Evolutionary conservation across 1,140 invertebrate genomes (phyloP).

Genomic region (Macrocentrus cingulum): DNA sequence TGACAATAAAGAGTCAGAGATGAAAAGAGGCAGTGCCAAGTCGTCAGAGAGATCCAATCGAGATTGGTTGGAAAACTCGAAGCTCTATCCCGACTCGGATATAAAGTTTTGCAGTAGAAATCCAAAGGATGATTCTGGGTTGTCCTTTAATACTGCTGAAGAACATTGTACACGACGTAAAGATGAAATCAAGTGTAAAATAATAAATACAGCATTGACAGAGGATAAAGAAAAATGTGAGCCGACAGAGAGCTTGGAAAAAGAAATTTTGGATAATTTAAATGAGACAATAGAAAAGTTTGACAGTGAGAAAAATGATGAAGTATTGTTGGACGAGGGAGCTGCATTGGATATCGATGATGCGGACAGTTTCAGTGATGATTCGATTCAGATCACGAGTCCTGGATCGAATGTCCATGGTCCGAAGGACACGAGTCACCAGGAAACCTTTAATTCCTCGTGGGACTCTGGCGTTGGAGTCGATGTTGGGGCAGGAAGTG

Average conservation of each 20-base stretch:
- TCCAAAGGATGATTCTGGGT: slow-evolving; percentile 2
- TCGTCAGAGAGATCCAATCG: background rate
- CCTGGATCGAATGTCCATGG: slow-evolving; percentile 30
- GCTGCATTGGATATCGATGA: slow-evolving; percentile 14
- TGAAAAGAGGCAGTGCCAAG: background rate
- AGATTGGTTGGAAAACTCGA: slow-evolving; percentile 11
- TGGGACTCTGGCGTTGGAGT: slow-evolving; percentile 54
- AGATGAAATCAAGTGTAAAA: background rate
- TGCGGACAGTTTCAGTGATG: slow-evolving; percentile 45
- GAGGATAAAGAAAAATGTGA: slow-evolving; percentile 2
- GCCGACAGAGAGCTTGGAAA: slow-evolving; percentile 34
- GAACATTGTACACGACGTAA: background rate
- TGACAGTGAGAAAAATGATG: slow-evolving; percentile 38
- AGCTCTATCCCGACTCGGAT: slow-evolving; percentile 18
- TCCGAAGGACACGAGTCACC: slow-evolving; percentile 29
- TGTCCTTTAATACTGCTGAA: slow-evolving; percentile 1
- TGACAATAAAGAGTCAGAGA: background rate
- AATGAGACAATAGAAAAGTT: slow-evolving; percentile 51
- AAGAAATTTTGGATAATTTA: slow-evolving; percentile 44
- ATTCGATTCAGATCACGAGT: slow-evolving; percentile 43
- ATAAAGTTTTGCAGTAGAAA: slow-evolving; percentile 18
- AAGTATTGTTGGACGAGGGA: slow-evolving; percentile 21
- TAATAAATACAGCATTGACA: background rate
- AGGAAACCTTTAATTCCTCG: slow-evolving; percentile 48
- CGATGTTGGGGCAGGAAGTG: slow-evolving; percentile 49